Conservation (phyloP, 2,113 vertebrate species). For the Bufo gargarizans region DNA sequence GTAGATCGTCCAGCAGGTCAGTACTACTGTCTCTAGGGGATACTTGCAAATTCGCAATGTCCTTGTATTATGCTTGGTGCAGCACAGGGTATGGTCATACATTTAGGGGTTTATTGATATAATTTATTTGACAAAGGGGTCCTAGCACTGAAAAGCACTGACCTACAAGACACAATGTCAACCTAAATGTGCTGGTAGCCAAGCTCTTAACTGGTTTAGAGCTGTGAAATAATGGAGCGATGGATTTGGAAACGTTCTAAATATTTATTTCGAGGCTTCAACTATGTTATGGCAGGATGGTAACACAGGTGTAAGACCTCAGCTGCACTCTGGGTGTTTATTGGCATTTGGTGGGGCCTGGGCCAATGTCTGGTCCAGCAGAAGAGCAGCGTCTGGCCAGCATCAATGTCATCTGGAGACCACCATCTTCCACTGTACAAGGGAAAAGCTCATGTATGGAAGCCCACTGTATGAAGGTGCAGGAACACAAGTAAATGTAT, state of each 20-base stretch:
- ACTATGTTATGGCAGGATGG: background rate
- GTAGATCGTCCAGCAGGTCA: no score
- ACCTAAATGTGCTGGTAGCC: background rate
- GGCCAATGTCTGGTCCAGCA: background rate
- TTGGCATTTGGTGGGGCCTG: conserved; percentile 16
- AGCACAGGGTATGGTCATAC: background rate
- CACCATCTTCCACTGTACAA: background rate
- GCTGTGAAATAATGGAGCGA: background rate
- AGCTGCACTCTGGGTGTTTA: conserved; percentile 22
- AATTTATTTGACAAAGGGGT: background rate
- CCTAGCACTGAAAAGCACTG: background rate
- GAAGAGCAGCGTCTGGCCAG: conserved; percentile 4
- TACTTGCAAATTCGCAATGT: no score
- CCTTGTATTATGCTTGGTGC: background rate
- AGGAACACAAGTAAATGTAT: background rate
- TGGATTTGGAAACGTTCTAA: conserved; percentile 22
- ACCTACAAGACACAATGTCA: background rate
- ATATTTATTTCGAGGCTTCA: background rate
- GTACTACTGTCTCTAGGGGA: no score
- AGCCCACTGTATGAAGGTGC: background rate
- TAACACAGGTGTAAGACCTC: conserved; percentile 37
- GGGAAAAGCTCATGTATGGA: no score
- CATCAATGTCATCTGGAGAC: conserved; percentile 30
- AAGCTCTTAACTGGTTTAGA: background rate
- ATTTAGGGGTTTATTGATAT: background rate